A percentile compares a stretch with the other conserved stretches of the same genome.
phyloP scores from a whole-genome alignment of 2,797 vertebrate species.

The Rhincodon typus region DNA sequence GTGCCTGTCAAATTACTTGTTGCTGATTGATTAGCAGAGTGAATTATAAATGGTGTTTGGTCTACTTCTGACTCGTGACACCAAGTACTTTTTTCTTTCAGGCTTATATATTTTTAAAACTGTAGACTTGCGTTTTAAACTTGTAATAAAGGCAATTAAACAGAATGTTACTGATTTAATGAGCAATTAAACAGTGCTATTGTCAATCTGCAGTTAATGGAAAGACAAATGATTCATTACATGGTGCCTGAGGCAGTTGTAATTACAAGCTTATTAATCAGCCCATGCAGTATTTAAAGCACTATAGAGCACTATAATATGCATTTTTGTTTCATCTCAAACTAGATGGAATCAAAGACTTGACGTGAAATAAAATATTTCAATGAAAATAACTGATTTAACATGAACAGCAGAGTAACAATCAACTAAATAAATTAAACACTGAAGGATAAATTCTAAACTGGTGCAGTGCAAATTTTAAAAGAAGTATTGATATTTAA shows the following conservation, averaged over 20 bases:
- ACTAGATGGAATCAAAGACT: neutral
- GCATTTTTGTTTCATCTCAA: neutral
- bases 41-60: neutral
- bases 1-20: neutral
- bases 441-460: neutral
- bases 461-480: neutral
- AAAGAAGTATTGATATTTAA: neutral
- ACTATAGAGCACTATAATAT: no score
- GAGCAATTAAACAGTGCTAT: neutral
- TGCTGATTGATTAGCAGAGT: neutral
- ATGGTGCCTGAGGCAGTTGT: neutral
- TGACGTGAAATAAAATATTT: neutral
- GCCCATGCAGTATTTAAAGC: neutral
- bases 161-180: neutral
- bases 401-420: no score
- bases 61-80: neutral
- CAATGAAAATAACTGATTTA: neutral
- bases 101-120: neutral
- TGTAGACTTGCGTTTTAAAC: neutral
- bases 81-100: neutral
- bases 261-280: neutral
- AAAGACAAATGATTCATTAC: constrained; percentile 30
- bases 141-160: constrained; percentile 14
- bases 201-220: neutral
- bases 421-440: neutral